phyloP scores from a whole-genome alignment of 2,797 vertebrate genomes.

The Myotis pilosus region DNA sequence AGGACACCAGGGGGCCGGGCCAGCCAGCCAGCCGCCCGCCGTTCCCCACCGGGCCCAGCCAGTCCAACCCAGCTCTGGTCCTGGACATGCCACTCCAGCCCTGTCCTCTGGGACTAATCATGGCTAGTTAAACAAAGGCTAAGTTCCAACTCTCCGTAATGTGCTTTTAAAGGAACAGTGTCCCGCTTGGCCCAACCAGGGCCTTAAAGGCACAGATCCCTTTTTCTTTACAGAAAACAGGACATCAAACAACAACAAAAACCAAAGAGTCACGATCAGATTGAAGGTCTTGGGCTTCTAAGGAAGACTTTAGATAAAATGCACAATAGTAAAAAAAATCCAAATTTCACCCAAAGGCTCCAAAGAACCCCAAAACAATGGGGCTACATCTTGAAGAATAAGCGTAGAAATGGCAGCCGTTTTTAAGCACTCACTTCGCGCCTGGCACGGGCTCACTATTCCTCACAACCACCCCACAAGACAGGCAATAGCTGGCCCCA shows the following conservation, averaged over 20 bases:
- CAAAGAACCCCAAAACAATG: background rate
- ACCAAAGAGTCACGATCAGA: background rate
- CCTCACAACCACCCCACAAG: background rate
- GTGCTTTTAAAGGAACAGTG: constrained; percentile 88
- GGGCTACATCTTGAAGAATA: background rate
- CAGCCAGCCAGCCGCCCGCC: constrained; percentile 54
- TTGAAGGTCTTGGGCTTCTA: background rate
- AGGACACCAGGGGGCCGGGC: background rate
- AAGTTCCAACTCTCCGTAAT: constrained; percentile 78
- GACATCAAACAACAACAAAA: background rate
- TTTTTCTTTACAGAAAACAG: constrained; percentile 51
- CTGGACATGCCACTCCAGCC: constrained; percentile 63
- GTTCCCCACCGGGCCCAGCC: constrained; percentile 43
- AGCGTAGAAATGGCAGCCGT: background rate
- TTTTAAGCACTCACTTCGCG: background rate
- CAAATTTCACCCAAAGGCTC: background rate
- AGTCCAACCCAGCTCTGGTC: constrained; percentile 31
- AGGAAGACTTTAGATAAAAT: background rate
- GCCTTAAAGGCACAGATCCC: constrained; percentile 72
- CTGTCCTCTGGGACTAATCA: constrained; percentile 83
- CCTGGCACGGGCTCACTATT: background rate
- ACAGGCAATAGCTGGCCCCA: background rate
- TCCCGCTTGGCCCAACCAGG: constrained; percentile 21
- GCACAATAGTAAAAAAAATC: background rate
- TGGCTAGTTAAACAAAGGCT: constrained; percentile 85